phyloP scores from a whole-genome alignment of 2,113 vertebrate genomes.

The Prolemur simus region DNA sequence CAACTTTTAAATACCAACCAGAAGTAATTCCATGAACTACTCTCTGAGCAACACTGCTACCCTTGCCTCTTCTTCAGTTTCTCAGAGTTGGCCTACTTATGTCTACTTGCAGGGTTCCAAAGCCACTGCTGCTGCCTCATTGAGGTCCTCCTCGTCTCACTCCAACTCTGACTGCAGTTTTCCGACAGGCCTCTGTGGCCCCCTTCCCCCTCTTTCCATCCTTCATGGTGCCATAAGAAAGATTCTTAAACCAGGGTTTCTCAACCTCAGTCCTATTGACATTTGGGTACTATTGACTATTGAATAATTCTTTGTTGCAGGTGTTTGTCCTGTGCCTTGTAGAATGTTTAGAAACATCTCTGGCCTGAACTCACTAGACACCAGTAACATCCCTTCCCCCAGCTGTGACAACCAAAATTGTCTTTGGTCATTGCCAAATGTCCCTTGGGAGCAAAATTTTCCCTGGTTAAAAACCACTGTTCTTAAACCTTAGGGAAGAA shows the following conservation, averaged over 20 bases:
- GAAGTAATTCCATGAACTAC: not conserved
- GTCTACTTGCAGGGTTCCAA: not conserved
- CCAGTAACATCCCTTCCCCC: no score
- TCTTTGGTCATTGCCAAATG: not conserved
- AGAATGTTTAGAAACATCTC: not conserved
- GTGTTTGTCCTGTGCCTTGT: not conserved
- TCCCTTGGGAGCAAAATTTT: not conserved
- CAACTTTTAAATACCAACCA: not conserved
- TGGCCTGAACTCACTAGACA: not conserved
- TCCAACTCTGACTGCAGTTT: not conserved
- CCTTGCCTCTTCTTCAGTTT: not conserved
- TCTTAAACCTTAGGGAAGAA: not conserved
- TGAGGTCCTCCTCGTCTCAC: not conserved
- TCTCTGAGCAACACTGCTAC: not conserved
- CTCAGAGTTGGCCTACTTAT: not conserved
- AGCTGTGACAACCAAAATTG: not conserved
- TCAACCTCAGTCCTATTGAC: not conserved
- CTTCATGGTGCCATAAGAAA: not conserved
- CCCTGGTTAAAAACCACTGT: not conserved
- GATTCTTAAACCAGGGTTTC: not conserved
- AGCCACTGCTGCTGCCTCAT: no score
- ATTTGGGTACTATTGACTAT: not conserved
- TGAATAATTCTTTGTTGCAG: not conserved
- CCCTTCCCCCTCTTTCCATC: accelerated
- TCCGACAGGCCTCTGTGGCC: not conserved